Base-by-base conservation (phyloP, 2,113 vertebrate genomes). In the Hypanus sabinus region DNA sequence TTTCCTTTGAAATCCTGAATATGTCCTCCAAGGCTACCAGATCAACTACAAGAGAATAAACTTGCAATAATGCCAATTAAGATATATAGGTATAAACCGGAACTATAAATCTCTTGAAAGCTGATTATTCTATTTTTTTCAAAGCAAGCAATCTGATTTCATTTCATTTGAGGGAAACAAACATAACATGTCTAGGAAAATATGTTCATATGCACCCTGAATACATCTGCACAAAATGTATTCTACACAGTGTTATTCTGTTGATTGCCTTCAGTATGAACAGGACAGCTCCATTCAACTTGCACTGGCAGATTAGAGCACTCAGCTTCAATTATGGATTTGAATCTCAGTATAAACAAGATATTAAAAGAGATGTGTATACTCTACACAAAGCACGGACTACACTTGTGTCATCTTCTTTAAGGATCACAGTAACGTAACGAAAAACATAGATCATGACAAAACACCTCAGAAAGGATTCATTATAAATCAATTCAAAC, bases 401-500 rank as follows among this genome's bases (percentile, higher is more conserved):
- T 18, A 62, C 36, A 27, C 68, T 70, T 30, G 18, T 55, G 68
- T 38, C 90, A 93, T 46, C 36, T 92, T 70, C 20, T 71, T 46
- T 73, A 93, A 93, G 20, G 68, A 93, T 88, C 57, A 90, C 12
- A 65, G 57, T 7, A 65, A 73, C 55, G 33, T 73, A 55, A 73
- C 73, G 91, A 93, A 73, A 91, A 70, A 93, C 46, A 22, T 93
- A 10, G 36, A 10, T 93, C 70, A 73, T 73, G 38, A 73, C 38
- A 73, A 55, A 73, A 22, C 68, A 73, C 70, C 70, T 73, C 90
- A 71, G n/a, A 71, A 71, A 71, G 9, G 38, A 73, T 46, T 55
- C 24, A 55, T 93, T 55, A 93, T 93, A 71, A 93, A 75, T 93
- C 91, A 93, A 93, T 93, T 73, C 38, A 75, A 93, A n/a, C 68